Percentiles rank a stretch among this genome's conserved stretches.
phyloP scores from a whole-genome alignment of 2,888 invertebrate species.

The Epirrhoe alternata region DNA sequence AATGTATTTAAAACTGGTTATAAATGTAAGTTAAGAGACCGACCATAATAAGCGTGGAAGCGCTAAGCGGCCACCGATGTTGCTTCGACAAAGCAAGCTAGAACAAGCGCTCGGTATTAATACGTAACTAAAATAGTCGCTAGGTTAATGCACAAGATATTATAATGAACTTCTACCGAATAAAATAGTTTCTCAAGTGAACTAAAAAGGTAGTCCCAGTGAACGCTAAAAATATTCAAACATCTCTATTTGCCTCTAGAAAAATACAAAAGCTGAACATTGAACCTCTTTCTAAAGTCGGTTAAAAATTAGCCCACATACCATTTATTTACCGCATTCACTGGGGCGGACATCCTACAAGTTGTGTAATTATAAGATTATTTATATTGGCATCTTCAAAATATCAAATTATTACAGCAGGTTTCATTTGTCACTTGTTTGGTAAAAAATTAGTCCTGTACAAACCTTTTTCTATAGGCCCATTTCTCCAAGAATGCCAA shows the following conservation, averaged over 20 bases:
- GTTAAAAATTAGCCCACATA: too few relatives aligned
- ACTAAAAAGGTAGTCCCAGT: background rate
- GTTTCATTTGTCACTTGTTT: background rate
- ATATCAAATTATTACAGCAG: background rate
- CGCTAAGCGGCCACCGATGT: background rate
- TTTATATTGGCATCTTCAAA: background rate
- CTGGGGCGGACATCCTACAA: too few relatives aligned
- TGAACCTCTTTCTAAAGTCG: too few relatives aligned
- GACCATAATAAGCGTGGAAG: too few relatives aligned
- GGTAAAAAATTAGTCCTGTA: background rate
- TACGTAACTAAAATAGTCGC: constrained; percentile 30
- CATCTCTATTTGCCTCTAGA: too few relatives aligned
- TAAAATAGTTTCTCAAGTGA: constrained; percentile 1
- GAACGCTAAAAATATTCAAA: too few relatives aligned
- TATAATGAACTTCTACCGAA: constrained; percentile 15
- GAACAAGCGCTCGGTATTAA: background rate
- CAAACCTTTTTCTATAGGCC: background rate
- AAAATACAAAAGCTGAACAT: too few relatives aligned
- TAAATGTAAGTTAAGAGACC: background rate
- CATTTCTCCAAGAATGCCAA: constrained; percentile 36
- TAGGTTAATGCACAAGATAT: constrained; percentile 30
- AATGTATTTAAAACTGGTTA: constrained; percentile 20
- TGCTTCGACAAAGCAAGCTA: background rate
- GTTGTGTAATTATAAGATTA: background rate
- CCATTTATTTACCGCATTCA: too few relatives aligned